Conservation (phyloP, 1,140 invertebrate species). For the Cataglyphis hispanica region DNA sequence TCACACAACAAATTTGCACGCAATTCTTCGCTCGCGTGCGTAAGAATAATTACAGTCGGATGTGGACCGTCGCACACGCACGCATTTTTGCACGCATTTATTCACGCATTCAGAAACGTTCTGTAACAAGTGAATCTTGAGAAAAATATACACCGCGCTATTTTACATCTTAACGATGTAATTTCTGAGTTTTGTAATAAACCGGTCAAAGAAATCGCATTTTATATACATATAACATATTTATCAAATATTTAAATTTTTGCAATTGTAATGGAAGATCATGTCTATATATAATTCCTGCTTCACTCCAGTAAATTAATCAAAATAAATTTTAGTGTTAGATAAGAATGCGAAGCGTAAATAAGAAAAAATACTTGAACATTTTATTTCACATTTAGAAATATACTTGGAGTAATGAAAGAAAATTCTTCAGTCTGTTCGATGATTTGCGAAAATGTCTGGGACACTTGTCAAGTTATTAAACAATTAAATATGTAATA, state of each 20-base stretch:
- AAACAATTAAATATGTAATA: neutral
- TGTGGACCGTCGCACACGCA: constrained; percentile 17
- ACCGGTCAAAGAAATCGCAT: too few relatives aligned
- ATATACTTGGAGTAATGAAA: neutral
- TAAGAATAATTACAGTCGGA: constrained; percentile 59
- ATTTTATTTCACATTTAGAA: neutral
- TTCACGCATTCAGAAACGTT: neutral
- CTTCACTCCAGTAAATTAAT: neutral
- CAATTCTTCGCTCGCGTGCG: constrained; percentile 61
- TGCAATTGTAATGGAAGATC: neutral
- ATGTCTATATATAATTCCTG: neutral
- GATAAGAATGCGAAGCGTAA: neutral
- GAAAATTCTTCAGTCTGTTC: neutral
- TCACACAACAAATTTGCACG: constrained; percentile 65
- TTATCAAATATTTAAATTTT: neutral
- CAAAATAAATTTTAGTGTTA: neutral
- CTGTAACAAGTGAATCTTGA: constrained; percentile 2
- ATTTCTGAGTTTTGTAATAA: neutral
- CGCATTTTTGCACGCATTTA: constrained; percentile 27
- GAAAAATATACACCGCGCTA: neutral
- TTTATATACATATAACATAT: neutral
- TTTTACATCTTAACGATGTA: constrained; percentile 12
- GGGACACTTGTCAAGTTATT: neutral
- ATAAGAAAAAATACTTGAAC: constrained; percentile 1
- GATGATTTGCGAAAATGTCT: neutral